phyloP scores from a whole-genome alignment of 2,113 vertebrate genomes.

The Muntiacus reevesi region DNA sequence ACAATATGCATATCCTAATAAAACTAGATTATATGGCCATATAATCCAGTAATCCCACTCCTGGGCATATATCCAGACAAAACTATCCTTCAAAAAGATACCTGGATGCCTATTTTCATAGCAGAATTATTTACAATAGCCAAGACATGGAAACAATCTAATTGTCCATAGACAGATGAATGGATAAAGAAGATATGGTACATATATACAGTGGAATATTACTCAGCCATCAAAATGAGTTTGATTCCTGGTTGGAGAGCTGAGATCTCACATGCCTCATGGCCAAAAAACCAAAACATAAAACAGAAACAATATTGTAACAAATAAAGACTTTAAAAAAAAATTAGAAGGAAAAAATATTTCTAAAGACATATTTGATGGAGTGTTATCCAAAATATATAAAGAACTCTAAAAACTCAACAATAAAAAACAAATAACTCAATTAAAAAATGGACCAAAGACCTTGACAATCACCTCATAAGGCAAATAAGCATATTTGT shows the following conservation, averaged over 20 bases:
- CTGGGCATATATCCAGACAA: neutral
- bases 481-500: neutral
- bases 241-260: neutral
- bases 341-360: neutral
- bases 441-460: neutral
- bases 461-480: neutral
- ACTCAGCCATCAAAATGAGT: neutral
- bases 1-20: neutral
- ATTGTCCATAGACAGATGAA: neutral
- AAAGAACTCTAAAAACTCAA: neutral
- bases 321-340: neutral
- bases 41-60: neutral
- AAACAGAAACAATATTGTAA: neutral
- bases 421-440: neutral
- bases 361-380: neutral
- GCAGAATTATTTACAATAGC: neutral
- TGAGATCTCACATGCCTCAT: neutral
- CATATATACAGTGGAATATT: neutral
- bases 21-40: neutral
- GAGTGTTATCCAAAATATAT: neutral
- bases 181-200: neutral
- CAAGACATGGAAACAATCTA: neutral
- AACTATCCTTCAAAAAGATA: neutral
- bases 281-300: neutral
- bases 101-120: neutral